These are phyloP conservation scores for Phaenicophaeus curvirostris DNA, from an alignment of 2,797 vertebrate species.

Conservation along the genomic window DNA sequence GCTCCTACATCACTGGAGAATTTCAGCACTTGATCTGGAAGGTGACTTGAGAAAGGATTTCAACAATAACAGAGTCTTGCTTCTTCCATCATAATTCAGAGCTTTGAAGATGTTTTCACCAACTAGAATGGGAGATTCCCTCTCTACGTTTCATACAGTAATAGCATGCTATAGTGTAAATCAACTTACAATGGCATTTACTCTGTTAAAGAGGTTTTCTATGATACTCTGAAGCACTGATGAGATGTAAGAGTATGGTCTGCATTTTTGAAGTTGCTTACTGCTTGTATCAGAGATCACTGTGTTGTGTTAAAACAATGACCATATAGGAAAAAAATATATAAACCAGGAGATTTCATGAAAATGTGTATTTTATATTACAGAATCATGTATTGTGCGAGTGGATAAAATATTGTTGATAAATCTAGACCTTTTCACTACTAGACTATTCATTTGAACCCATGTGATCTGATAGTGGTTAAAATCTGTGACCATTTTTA, in stretches of 20 bases:
- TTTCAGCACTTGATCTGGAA: not conserved
- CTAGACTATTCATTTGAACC: not conserved
- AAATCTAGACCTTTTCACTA: not conserved
- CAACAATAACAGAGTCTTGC: not conserved
- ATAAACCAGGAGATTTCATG: not conserved
- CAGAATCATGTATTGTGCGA: not conserved
- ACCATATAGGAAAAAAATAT: not conserved
- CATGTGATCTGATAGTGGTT: not conserved
- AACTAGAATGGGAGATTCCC: not conserved
- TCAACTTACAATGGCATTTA: not conserved
- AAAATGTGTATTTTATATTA: not conserved
- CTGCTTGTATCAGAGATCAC: not conserved
- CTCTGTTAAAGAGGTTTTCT: not conserved
- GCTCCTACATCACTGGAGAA: not conserved
- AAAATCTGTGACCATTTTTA: not conserved
- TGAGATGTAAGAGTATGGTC: not conserved
- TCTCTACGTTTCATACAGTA: not conserved
- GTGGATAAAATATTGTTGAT: not conserved
- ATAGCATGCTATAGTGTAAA: fast-evolving
- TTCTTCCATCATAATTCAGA: not conserved
- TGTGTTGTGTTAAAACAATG: not conserved
- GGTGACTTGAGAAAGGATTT: not conserved
- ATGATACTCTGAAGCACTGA: not conserved
- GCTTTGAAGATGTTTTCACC: not conserved
- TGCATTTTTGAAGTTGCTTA: not conserved